phyloP scores from a whole-genome alignment of 2,113 vertebrate genomes.

The Brachyhypopomus occidentalis region DNA sequence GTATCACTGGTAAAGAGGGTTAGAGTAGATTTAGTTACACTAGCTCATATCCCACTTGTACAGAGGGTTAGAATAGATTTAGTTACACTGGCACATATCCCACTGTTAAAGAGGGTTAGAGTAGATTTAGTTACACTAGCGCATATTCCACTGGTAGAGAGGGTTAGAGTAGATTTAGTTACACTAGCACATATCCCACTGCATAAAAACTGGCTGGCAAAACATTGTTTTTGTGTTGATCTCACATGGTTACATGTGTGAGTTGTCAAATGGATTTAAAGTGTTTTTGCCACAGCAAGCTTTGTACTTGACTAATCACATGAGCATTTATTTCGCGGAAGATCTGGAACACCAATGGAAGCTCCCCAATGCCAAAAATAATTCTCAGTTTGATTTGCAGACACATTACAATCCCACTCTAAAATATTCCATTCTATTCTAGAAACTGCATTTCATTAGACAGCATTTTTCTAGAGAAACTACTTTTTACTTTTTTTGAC shows the following conservation, averaged over 20 bases:
- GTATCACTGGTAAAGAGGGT: not conserved
- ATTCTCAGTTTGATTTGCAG: conserved; percentile 14
- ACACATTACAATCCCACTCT: conserved; percentile 7
- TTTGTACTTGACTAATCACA: not conserved
- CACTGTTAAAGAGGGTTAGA: too few species aligned
- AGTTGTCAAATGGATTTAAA: too few species aligned
- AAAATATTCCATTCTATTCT: not conserved
- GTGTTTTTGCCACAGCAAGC: too few species aligned
- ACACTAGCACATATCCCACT: too few species aligned
- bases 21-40: too few species aligned
- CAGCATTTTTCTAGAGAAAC: conserved; percentile 19
- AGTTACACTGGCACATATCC: too few species aligned
- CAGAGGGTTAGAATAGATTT: too few species aligned
- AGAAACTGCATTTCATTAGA: conserved; percentile 2
- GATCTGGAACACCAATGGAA: not conserved
- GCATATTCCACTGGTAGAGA: too few species aligned
- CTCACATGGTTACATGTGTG: not conserved
- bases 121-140: too few species aligned
- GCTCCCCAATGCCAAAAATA: not conserved
- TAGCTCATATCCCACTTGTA: too few species aligned
- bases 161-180: too few species aligned
- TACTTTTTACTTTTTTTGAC: not conserved
- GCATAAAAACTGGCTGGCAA: too few species aligned
- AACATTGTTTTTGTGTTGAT: not conserved
- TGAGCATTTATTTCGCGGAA: not conserved